These are phyloP conservation scores for Tortricodes alternella DNA, from an alignment of 2,888 invertebrate species.

Conservation along the genomic window DNA sequence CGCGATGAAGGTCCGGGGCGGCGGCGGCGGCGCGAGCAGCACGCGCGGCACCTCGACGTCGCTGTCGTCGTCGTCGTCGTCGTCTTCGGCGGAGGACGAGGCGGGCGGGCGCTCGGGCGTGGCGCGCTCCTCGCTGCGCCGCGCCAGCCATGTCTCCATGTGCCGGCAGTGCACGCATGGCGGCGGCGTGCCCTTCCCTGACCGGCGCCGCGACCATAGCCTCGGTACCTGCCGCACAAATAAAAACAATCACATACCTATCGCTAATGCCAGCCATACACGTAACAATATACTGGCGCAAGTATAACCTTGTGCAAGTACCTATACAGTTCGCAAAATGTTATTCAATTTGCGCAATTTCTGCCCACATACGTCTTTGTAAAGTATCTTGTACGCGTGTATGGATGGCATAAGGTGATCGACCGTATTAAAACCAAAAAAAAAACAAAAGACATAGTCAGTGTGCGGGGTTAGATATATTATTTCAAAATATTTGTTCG, in stretches of 20 bases:
- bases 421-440: too few relatives aligned
- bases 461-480: conserved; percentile 1
- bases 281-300: too few relatives aligned
- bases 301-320: too few relatives aligned
- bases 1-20: conserved; percentile 62
- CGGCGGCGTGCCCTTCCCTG: conserved; percentile 85
- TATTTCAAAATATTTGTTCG: not conserved
- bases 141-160: conserved; percentile 87
- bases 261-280: too few relatives aligned
- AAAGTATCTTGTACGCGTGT: too few relatives aligned
- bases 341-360: too few relatives aligned
- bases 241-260: too few relatives aligned
- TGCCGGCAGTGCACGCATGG: conserved; percentile 91
- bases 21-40: conserved; percentile 84
- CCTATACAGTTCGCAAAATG: too few relatives aligned
- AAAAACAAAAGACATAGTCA: conserved; percentile 9
- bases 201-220: conserved; percentile 85
- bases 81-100: conserved; percentile 73
- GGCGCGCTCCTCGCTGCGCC: conserved; percentile 69
- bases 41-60: conserved; percentile 80
- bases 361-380: too few relatives aligned
- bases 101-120: conserved; percentile 65
- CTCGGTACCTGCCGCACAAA: conserved; percentile 83
- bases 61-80: conserved; percentile 78
- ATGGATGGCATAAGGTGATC: too few relatives aligned